Base-by-base conservation (phyloP, 2,888 invertebrate genomes). In the Lordiphosa fenestrarum region DNA sequence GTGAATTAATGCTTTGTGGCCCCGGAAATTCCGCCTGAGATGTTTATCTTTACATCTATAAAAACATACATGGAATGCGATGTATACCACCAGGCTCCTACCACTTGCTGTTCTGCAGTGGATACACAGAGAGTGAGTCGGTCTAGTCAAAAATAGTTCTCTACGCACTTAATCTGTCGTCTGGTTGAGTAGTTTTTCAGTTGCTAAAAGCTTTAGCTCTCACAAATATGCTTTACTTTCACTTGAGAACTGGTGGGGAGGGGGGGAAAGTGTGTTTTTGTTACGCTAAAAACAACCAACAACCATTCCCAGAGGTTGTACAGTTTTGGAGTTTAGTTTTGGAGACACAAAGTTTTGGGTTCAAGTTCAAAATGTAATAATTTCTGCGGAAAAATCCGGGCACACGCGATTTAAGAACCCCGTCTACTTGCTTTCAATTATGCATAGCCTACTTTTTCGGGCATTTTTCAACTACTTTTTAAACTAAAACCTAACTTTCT, bases 41-140 rank as follows among this genome's bases (percentile, higher is more conserved):
- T 82, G 75, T 75, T 69, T 78, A 78, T 78, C 78, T 74, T 71
- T 50, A 59, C 63, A 66, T 69, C 71, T 66, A 64, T 62, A 67
- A 59, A 66, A 62, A 60, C 42, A 25, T 35, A 53, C 48, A 53
- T 53, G 39, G 36, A 50, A 39, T 33, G 21, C 39, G 38, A 33
- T 41, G 47, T 30, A 12, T 30, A 13, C 41, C 37, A 42, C 56
- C 55, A 56, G 44, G 55, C 13, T 40, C 49, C 52, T 40, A 41
- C 57, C 66, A 73, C 71, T 76, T 76, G 64, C 62, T 47, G 50
- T 60, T 59, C 66, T 64, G 61, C 49, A 49, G 38, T 59, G 53
- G 39, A 48, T 52, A 52, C 42, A 48, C 30, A 25, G 23, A 23
- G 23, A 23, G 23, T 0, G 25, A 25, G 21, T 12, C 15, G n/a